A percentile compares a stretch with the other conserved stretches of the same genome.
phyloP scores from a whole-genome alignment of 2,113 vertebrate species.

The Coryphaenoides rupestris region DNA sequence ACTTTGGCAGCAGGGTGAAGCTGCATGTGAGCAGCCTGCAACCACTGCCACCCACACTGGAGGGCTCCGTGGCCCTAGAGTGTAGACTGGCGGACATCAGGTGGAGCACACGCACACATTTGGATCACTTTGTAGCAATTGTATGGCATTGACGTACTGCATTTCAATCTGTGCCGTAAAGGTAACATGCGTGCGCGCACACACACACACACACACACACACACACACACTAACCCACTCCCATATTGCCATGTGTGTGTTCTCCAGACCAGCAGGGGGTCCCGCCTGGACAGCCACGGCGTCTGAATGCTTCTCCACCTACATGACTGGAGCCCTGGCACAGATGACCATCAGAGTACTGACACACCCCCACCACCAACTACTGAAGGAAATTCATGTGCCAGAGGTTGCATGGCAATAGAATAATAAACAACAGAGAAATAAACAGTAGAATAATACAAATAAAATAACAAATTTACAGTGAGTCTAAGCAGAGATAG shows the following conservation, averaged over 20 bases:
- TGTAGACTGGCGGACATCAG: constrained; percentile 85
- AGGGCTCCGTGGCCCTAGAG: constrained; percentile 73
- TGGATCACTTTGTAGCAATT: too few species aligned
- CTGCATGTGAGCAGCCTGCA: constrained; percentile 73
- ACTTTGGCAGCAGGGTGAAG: constrained; percentile 77
- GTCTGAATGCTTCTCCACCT: constrained; percentile 79
- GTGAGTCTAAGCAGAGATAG: too few species aligned
- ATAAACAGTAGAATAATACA: too few species aligned
- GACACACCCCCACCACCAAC: too few species aligned
- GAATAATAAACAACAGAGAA: too few species aligned
- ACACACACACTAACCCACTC: not conserved
- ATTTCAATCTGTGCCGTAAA: too few species aligned
- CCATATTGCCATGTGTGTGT: not conserved
- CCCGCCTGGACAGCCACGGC: constrained; percentile 87
- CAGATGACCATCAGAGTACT: constrained; percentile 79
- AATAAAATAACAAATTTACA: too few species aligned
- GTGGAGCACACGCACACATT: constrained; percentile 61
- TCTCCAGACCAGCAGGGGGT: constrained; percentile 84
- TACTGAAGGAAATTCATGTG: too few species aligned
- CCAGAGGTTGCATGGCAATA: too few species aligned
- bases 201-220: not conserved
- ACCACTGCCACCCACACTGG: constrained; percentile 72
- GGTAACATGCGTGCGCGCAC: not conserved
- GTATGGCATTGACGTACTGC: too few species aligned
- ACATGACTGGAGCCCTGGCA: constrained; percentile 75